phyloP scores from a whole-genome alignment of 1,140 invertebrate species.

The Drosophila nigromelanica region DNA sequence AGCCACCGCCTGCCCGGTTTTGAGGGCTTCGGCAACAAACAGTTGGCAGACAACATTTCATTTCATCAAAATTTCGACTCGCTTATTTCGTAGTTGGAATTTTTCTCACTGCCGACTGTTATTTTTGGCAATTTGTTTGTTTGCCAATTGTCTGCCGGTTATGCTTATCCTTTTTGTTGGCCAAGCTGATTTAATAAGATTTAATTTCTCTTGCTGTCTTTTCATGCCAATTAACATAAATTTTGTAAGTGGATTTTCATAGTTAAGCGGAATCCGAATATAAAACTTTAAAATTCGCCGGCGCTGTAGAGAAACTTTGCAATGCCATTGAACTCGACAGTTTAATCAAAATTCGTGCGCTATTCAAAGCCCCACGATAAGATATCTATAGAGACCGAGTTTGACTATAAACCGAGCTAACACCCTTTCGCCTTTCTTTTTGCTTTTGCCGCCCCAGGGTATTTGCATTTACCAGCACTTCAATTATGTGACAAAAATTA shows the following conservation, averaged over 20 bases:
- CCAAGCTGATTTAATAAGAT: conserved; percentile 65
- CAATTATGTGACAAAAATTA: conserved; percentile 56
- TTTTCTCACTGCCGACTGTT: conserved; percentile 50
- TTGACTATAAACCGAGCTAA: conserved; percentile 53
- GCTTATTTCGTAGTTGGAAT: conserved; percentile 35
- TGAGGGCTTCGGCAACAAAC: conserved; percentile 4
- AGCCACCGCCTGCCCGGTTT: neutral
- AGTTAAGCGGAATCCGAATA: conserved; percentile 51
- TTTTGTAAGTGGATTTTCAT: conserved; percentile 70
- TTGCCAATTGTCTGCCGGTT: conserved; percentile 77
- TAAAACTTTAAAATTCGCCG: conserved; percentile 61
- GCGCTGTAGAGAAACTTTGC: conserved; percentile 58
- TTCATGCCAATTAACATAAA: conserved; percentile 70
- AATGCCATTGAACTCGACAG: conserved; percentile 58
- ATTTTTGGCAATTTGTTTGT: conserved; percentile 78
- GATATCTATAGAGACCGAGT: conserved; percentile 15
- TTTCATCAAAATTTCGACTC: conserved; percentile 54
- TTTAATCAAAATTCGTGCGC: conserved; percentile 49
- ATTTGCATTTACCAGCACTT: conserved; percentile 63
- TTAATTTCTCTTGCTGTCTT: conserved; percentile 53
- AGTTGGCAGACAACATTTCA: conserved; percentile 50
- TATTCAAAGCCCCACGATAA: conserved; percentile 26
- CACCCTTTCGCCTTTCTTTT: conserved; percentile 69
- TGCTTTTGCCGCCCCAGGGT: conserved; percentile 26
- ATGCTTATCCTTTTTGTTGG: conserved; percentile 49